phyloP scores from a whole-genome alignment of 2,797 vertebrate genomes.

The Poeciliopsis gracilis region DNA sequence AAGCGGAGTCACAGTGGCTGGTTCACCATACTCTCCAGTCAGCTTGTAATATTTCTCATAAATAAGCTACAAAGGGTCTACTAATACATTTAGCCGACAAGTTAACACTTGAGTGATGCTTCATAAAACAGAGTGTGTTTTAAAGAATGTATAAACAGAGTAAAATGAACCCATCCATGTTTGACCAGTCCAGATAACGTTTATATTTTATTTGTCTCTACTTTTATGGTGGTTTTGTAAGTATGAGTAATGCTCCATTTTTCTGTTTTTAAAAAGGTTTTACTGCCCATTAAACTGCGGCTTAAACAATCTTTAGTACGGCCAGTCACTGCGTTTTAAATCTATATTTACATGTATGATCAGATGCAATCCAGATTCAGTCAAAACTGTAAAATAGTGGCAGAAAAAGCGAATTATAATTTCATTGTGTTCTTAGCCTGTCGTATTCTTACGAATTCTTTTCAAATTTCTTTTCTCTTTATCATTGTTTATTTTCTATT shows the following conservation, averaged over 20 bases:
- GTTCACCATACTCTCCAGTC: not conserved
- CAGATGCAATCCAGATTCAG: not conserved
- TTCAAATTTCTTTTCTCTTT: not conserved
- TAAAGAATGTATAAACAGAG: not conserved
- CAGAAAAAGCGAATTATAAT: not conserved
- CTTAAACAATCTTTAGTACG: not conserved
- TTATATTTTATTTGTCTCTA: not conserved
- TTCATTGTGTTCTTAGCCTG: not conserved
- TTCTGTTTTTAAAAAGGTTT: not conserved
- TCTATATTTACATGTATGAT: not conserved
- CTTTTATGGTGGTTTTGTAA: not conserved
- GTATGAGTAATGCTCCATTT: not conserved
- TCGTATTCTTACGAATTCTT: not conserved
- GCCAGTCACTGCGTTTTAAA: not conserved
- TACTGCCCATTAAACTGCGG: not conserved
- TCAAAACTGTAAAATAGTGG: not conserved
- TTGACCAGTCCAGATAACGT: not conserved
- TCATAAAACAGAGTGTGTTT: not conserved
- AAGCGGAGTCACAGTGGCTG: not conserved
- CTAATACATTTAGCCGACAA: not conserved
- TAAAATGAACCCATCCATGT: not conserved
- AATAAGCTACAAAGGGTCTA: not conserved
- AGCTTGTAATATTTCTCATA: not conserved
- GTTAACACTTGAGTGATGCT: not conserved
- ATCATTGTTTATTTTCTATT: not conserved